Evolutionary conservation across 2,888 invertebrate genomes (phyloP), one percentile per base, ranked within the genome.

Genomic region (Microplitis manilae): DNA sequence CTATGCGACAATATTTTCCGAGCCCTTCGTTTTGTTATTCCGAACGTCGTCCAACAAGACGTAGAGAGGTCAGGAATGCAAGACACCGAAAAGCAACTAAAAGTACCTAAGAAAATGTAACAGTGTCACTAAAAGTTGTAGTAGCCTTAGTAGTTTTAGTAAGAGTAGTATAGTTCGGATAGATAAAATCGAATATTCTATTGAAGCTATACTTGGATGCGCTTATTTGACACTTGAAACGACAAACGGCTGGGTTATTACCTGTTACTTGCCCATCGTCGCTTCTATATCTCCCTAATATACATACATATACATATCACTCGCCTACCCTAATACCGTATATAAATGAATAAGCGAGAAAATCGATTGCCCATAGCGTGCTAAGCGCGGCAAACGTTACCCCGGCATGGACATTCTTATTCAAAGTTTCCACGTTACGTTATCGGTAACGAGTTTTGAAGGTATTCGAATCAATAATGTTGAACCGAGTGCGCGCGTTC

Each of bases 231-330:
- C 88, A 88, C 84, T 84, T 85, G 80, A 84, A 85, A 83, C 86
- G 88, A 88, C 87, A 87, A 88, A 88, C 87, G 86, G 86, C 86
- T 83, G 84, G 84, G 87, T 88, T 88, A 88, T 88, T 87, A 88
- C 87, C 85, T 50, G 50, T 50, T 50, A 50, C 50, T 87, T 85
- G 83, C 83, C 82, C 75, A 73, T 69, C 75, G 65, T 41, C 74
- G 61, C 67, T 69, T 62, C 20, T 60, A 72, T 62, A 72, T 62
- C 38, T 72, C 50, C 68, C 68, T 62, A 15, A n/a, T 9, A 15
- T 62, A 65, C 40, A 65, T 64, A 65, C 59, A 71, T 70, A 75
- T 62, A 68, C 60, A 61, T 73, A 76, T 60, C 50, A 50, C 38
- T 64, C 61, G 17, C 62, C 61, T 5, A 30, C 39, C 17, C 15